Evolutionary conservation across 2,888 invertebrate genomes (phyloP).

Genomic region (Oegoconia quadripuncta): DNA sequence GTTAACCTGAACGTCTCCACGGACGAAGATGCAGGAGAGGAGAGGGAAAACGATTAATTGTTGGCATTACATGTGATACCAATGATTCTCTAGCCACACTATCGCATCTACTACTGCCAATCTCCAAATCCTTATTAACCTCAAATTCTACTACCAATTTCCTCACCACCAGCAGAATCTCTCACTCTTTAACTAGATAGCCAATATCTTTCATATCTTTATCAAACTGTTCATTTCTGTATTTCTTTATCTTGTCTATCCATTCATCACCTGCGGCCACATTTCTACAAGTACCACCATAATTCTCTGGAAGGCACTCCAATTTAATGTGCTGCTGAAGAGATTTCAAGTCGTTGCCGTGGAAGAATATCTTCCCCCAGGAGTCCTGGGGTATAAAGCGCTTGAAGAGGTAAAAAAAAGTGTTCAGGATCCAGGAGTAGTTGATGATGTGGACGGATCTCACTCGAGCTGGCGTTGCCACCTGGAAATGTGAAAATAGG

Average conservation of each 20-base stretch:
- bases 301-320: constrained; percentile 47
- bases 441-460: constrained; percentile 86
- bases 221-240: constrained; percentile 68
- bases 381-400: constrained; percentile 83
- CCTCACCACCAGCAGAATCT: too few relatives aligned
- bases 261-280: constrained; percentile 76
- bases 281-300: constrained; percentile 77
- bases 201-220: constrained; percentile 82
- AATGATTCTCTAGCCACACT: too few relatives aligned
- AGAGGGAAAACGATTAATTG: too few relatives aligned
- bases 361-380: constrained; percentile 69
- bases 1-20: too few relatives aligned
- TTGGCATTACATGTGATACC: too few relatives aligned
- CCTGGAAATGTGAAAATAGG: constrained; percentile 51
- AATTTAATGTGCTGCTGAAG: constrained; percentile 52
- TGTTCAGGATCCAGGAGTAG: constrained; percentile 89
- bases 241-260: constrained; percentile 76
- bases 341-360: constrained; percentile 59
- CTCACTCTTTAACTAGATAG: constrained; percentile 74
- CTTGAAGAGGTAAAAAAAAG: constrained; percentile 86
- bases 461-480: constrained; percentile 83
- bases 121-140: too few relatives aligned
- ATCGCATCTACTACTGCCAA: too few relatives aligned
- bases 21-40: too few relatives aligned
- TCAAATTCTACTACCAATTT: too few relatives aligned